A percentile compares a stretch with the other conserved stretches of the same genome.
phyloP scores from a whole-genome alignment of 2,888 invertebrate genomes.

The Platycheirus albimanus region DNA sequence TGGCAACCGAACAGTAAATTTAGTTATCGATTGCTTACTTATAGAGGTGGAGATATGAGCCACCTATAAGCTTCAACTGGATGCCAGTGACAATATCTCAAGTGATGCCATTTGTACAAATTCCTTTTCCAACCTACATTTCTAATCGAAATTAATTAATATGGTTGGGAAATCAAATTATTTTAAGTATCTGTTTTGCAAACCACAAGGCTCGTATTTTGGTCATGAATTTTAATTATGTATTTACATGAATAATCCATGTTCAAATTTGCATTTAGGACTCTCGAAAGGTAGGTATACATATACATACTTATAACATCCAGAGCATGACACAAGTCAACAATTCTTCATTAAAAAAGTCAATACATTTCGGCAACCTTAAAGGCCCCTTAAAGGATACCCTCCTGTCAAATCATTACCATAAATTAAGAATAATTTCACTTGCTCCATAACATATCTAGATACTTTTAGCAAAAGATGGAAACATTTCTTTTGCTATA shows the following conservation, averaged over 20 bases:
- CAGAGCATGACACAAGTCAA: not conserved
- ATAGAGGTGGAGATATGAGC: no score
- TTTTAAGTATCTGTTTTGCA: no score
- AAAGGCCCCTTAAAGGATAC: not conserved
- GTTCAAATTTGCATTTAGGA: constrained; percentile 23
- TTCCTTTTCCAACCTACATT: no score
- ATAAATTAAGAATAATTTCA: constrained; percentile 10
- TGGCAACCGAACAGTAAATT: no score
- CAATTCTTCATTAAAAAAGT: constrained; percentile 17
- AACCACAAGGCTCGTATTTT: not conserved
- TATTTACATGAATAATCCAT: not conserved
- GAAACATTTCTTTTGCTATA: not conserved
- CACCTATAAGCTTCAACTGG: no score
- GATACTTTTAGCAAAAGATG: no score
- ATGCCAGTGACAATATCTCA: no score
- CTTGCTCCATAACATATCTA: not conserved
- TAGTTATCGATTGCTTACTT: no score
- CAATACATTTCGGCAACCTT: not conserved
- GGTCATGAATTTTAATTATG: constrained; percentile 12
- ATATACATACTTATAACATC: not conserved
- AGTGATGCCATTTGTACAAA: no score
- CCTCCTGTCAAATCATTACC: not conserved
- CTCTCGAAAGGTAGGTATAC: not conserved
- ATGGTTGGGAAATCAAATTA: no score
- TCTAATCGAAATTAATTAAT: no score